Conservation (phyloP, 2,113 vertebrate species). For the Ibidorhyncha struthersii region DNA sequence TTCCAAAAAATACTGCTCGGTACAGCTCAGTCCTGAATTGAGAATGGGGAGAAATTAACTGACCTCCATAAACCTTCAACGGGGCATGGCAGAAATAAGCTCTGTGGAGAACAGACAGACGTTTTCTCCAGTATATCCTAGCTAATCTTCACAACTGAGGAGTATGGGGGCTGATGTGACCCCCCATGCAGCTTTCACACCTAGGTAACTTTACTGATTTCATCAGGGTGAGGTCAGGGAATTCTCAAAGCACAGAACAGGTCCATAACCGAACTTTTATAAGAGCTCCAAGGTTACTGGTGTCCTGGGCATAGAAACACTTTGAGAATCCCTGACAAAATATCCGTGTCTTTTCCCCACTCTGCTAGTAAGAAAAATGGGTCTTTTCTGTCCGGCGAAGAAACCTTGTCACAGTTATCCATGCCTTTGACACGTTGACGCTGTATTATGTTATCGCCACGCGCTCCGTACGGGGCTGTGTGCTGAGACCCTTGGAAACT, state of each 20-base stretch:
- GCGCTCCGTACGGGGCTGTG: neutral
- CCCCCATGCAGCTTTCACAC: neutral
- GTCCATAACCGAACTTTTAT: neutral
- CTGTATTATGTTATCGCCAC: neutral
- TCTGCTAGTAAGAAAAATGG: neutral
- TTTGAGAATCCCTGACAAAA: conserved; percentile 2
- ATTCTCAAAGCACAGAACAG: neutral
- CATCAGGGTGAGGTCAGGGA: neutral
- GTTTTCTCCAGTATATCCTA: neutral
- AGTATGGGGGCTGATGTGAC: neutral
- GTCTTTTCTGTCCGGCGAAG: neutral
- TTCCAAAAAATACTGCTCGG: rapidly evolving
- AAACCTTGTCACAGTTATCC: neutral
- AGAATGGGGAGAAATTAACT: neutral
- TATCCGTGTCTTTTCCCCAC: neutral
- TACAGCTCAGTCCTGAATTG: neutral
- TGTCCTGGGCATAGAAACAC: neutral
- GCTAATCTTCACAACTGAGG: neutral
- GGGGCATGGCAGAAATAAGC: neutral
- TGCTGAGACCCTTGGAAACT: neutral
- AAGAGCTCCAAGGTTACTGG: neutral
- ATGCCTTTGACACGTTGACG: neutral
- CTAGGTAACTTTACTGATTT: neutral
- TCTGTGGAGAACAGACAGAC: neutral
- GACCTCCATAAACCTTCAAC: neutral